Base-by-base conservation (phyloP, 2,797 vertebrate species). In the Paguma larvata region DNA sequence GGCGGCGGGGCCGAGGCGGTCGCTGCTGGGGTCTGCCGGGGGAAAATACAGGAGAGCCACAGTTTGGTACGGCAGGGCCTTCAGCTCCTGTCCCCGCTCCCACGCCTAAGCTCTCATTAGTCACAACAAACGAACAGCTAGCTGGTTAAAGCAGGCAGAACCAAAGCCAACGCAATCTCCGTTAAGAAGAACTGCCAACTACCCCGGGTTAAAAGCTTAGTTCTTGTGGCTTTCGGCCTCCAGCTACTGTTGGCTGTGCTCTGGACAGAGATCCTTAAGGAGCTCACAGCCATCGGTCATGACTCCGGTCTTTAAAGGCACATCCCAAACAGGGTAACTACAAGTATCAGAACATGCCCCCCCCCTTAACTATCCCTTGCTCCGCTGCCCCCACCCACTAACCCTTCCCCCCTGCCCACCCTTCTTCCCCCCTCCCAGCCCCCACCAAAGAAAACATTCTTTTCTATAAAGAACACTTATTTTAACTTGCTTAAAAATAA, bases 1-100 rank as follows among this genome's bases (percentile, higher is more conserved):
- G 99, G 99, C 75, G 99, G 99, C 93, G 99, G 99, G 98, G 98
- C 98, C 98, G 99, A 98, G 98, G 99, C 99, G 98, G 99, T 99
- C 99, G 99, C 98, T 98, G 99, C 98, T 98, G 99, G 98, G 98
- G 99, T 99, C 99, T 99, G 99, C 89, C 73, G 10, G 21, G 21
- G 95, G 67, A 14, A 97, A 99, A 99, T 94, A 99, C 98, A 98
- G n/a, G 97, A 99, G 92, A 98, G 96, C 89, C 91, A 95, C 92
- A n/a, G 89, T 98, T 98, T 98, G 98, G 99, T 98, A 99, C 96
- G 1, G 97, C 97, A 83, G 83, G 97, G 44, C 87, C 97, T 91
- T 19, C 0, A 38, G 13, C 96, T 91, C 51, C 93, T 34, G 97
- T 96, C 97, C 98, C 98, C 97, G 91, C 97, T 94, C 98, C 84